Evolutionary conservation across 2,888 invertebrate genomes (phyloP).

Genomic region (Theristus sp.): DNA sequence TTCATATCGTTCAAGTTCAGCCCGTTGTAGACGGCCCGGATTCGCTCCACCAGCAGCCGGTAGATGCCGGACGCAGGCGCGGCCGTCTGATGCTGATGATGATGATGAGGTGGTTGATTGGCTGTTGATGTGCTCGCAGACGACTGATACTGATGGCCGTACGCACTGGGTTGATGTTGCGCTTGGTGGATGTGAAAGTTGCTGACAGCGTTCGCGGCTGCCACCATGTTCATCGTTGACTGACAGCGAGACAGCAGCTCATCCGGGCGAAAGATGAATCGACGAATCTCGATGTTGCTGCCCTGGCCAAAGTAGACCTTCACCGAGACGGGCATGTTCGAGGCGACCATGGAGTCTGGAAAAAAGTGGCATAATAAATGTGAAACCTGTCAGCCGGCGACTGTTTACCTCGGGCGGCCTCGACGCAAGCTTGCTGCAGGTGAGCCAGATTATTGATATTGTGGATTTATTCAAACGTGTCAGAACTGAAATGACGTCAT

Average conservation of each 20-base stretch:
- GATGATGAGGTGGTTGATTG: background rate
- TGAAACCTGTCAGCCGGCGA: too few relatives aligned
- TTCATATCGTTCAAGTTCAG: constrained; percentile 7
- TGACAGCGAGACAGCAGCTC: background rate
- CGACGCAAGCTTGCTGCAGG: too few relatives aligned
- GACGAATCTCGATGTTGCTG: constrained; percentile 6
- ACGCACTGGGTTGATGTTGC: too few relatives aligned
- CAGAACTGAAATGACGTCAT: too few relatives aligned
- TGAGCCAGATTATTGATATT: too few relatives aligned
- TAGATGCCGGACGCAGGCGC: constrained; percentile 1
- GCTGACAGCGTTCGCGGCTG: too few relatives aligned
- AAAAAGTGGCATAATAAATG: too few relatives aligned
- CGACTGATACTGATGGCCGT: background rate
- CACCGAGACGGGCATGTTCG: constrained; percentile 8
- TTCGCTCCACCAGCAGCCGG: constrained; percentile 3
- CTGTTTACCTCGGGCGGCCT: too few relatives aligned
- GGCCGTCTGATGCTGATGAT: background rate
- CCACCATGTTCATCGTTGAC: background rate
- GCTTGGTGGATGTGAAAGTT: too few relatives aligned
- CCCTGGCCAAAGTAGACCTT: constrained; percentile 8
- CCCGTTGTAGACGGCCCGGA: constrained; percentile 6
- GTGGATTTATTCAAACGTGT: too few relatives aligned
- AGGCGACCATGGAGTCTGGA: background rate
- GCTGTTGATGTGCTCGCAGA: too few relatives aligned
- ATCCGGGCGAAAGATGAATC: constrained; percentile 8